Percentiles rank a stretch among this genome's conserved stretches.
phyloP scores from a whole-genome alignment of 2,888 invertebrate genomes.

The Andrena fulva region DNA sequence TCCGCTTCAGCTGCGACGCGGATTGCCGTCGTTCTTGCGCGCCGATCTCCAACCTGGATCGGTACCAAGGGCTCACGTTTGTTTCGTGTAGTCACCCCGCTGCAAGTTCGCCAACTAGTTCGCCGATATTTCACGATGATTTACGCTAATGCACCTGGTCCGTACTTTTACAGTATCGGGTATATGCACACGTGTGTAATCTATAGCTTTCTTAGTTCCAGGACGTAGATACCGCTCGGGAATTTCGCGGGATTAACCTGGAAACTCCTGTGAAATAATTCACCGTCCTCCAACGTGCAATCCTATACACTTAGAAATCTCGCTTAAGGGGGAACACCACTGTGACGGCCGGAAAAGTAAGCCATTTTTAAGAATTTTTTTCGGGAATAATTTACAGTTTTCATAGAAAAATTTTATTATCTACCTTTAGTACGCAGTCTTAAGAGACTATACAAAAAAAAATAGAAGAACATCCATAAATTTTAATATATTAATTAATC shows the following conservation, averaged over 20 bases:
- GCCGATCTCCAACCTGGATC: conserved; percentile 33
- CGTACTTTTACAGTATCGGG: conserved; percentile 51
- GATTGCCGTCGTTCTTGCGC: conserved; percentile 30
- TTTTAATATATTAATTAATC: too few species aligned
- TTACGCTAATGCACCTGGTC: conserved; percentile 61
- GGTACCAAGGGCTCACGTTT: conserved; percentile 3
- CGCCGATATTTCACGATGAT: conserved; percentile 54
- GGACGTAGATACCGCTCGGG: conserved; percentile 9
- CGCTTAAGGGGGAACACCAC: too few species aligned
- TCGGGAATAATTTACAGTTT: too few species aligned
- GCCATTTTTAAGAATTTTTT: too few species aligned
- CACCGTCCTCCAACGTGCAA: neutral
- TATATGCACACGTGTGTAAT: conserved; percentile 36
- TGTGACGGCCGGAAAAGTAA: too few species aligned
- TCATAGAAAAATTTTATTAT: too few species aligned
- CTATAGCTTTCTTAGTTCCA: conserved; percentile 37
- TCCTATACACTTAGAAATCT: neutral
- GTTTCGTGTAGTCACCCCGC: conserved; percentile 13
- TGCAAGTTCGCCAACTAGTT: conserved; percentile 14
- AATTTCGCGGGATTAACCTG: conserved; percentile 9
- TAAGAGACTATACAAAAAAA: too few species aligned
- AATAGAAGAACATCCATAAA: too few species aligned
- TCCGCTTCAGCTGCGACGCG: conserved; percentile 50
- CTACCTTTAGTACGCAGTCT: too few species aligned
- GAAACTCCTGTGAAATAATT: conserved; percentile 8